Base-by-base conservation (phyloP, 2,888 invertebrate genomes). In the Acleris holmiana region DNA sequence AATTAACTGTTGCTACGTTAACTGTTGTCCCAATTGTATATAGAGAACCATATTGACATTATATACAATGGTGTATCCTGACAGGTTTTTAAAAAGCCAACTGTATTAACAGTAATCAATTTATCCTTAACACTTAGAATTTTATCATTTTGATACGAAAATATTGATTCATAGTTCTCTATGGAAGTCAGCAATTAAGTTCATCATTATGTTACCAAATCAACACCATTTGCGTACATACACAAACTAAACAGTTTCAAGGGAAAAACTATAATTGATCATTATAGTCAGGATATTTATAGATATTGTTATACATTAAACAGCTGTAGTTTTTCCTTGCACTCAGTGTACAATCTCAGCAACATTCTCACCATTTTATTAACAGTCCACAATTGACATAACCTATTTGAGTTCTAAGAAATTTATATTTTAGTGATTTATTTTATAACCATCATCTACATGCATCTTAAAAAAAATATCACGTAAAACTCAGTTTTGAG, bases 141-240 rank as follows among this genome's bases (percentile, higher is more conserved):
- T 57, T 55, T 41, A 57, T 51, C 40, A 58, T 17, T 54, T 25
- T 48, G 53, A 54, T 64, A 64, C 41, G 64, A 64, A 64, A 64
- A 64, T 64, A 64, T 64, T 64, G 64, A 58, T 64, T 48, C 48
- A 58, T 41, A 58, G 54, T 10, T n/a, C 7, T 44, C 41, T 64
- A 58, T 51, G 56, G 40, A 57, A 50, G 62, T 57, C 51, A 57
- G 58, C 63, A 63, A 50, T 44, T 35, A 35, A 13, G 35, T 35
- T 35, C 17, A 5, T n/a, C 41, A 17, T n/a, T 44, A 44, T 7
- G 2, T n/a, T 6, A 41, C 5, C 13, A 41, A n/a, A 13, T 41
- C 35, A 10, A 41, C 41, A 15, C 41, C 41, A 15, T n/a, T 5
- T 17, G 44, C 17, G 17, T 35, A n/a, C 44, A 2, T 7, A 44